These are phyloP conservation scores for Antheraea assamensis DNA, from an alignment of 2,888 invertebrate genomes.

Conservation along the genomic window DNA sequence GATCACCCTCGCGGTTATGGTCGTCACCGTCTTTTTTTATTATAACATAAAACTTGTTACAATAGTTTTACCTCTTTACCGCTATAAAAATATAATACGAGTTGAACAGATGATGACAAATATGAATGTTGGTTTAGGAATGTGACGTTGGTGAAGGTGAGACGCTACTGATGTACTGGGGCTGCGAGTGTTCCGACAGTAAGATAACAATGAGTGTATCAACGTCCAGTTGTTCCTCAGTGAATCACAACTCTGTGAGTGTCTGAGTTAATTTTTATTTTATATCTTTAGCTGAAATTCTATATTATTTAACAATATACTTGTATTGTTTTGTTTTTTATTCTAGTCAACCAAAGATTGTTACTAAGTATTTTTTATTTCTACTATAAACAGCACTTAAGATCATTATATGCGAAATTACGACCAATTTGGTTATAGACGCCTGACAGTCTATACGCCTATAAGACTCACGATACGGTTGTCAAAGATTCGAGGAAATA, in stretches of 20 bases:
- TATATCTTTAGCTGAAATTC: too few relatives aligned
- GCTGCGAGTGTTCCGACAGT: slow-evolving; percentile 61
- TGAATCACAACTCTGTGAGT: slow-evolving; percentile 47
- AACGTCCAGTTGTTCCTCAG: slow-evolving; percentile 65
- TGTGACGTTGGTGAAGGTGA: slow-evolving; percentile 66
- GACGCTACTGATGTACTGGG: slow-evolving; percentile 70
- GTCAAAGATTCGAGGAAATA: not conserved
- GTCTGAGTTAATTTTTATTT: not conserved
- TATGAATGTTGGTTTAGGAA: slow-evolving; percentile 45
- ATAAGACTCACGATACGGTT: too few relatives aligned
- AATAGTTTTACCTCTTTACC: not conserved
- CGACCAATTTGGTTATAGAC: not conserved
- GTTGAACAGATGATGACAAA: not conserved
- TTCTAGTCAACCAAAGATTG: not conserved
- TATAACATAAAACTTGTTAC: too few relatives aligned
- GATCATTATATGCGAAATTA: not conserved
- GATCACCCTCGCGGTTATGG: too few relatives aligned
- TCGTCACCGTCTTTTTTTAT: too few relatives aligned
- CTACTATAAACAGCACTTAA: not conserved
- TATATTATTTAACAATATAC: too few relatives aligned
- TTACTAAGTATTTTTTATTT: not conserved
- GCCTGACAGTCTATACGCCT: not conserved
- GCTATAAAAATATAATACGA: not conserved
- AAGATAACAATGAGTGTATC: slow-evolving; percentile 66
- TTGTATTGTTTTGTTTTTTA: not conserved